A percentile compares a stretch with the other conserved stretches of the same genome.
Evolutionary conservation across 2,888 invertebrate species (phyloP).

Genomic region (Chrysolina americana): DNA sequence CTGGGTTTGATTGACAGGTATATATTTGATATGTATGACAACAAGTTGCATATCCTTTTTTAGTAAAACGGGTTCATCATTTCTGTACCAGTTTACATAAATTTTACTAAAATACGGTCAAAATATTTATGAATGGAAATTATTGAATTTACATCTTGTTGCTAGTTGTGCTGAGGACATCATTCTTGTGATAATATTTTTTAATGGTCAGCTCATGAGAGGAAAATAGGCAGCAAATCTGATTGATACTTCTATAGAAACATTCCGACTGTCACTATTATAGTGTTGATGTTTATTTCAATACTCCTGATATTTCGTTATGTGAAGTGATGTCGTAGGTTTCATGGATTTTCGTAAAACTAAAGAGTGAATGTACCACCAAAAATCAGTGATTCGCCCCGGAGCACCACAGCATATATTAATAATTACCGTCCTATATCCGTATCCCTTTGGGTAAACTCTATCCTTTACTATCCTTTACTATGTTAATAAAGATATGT

Average conservation of each 20-base stretch:
- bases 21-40: conserved; percentile 59
- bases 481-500: too few species aligned
- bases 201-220: conserved; percentile 39
- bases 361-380: too few species aligned
- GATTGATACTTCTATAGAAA: background rate
- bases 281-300: background rate
- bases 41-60: conserved; percentile 59
- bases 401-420: too few species aligned
- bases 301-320: too few species aligned
- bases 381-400: too few species aligned
- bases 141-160: conserved; percentile 56
- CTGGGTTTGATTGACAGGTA: conserved; percentile 64
- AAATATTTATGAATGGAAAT: conserved; percentile 64
- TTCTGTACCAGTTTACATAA: conserved; percentile 59
- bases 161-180: conserved; percentile 43
- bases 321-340: too few species aligned
- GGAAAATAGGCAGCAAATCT: background rate
- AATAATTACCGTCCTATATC: too few species aligned
- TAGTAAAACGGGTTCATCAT: conserved; percentile 60
- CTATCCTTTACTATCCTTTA: too few species aligned
- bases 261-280: background rate
- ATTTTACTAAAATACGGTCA: conserved; percentile 61
- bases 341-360: too few species aligned
- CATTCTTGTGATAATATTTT: conserved; percentile 39
- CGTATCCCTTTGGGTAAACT: too few species aligned